A percentile compares a stretch with the other conserved stretches of the same genome.
Evolutionary conservation across 1,140 invertebrate genomes (phyloP).

Genomic region (Melanaphis sacchari): DNA sequence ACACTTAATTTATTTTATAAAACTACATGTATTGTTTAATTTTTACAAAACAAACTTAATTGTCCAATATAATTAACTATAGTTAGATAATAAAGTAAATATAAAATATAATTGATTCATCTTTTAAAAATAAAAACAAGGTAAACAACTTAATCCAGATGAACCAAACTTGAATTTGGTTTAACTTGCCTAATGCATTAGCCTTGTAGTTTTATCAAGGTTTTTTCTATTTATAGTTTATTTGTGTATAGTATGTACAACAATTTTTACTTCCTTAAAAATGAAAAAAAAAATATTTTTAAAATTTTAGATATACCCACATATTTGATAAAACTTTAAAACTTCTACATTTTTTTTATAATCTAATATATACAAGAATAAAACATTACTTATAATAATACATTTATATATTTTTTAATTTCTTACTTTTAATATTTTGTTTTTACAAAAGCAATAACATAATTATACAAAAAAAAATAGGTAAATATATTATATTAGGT

Average conservation of each 20-base stretch:
- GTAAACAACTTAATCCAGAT: conserved; percentile 38
- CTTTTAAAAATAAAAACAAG: conserved; percentile 35
- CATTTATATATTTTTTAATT: not conserved
- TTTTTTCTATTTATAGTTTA: conserved; percentile 38
- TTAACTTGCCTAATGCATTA: not conserved
- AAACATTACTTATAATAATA: not conserved
- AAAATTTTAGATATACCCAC: not conserved
- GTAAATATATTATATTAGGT: not conserved
- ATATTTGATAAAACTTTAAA: not conserved
- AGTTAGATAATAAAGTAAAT: not conserved
- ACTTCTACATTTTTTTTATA: not conserved
- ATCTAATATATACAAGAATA: not conserved
- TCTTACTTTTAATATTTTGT: not conserved
- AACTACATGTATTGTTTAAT: not conserved
- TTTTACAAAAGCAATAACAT: not conserved
- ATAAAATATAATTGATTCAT: not conserved
- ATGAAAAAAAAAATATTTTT: not conserved
- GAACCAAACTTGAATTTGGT: conserved; percentile 13
- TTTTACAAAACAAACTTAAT: not conserved
- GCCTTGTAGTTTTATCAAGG: conserved; percentile 50
- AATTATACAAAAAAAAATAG: not conserved
- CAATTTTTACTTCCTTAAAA: not conserved
- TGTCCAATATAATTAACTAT: not conserved
- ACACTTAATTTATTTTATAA: not conserved
- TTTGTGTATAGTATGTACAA: not conserved